Evolutionary conservation across 2,888 invertebrate genomes (phyloP).

Genomic region (Caenorhabditis japonica): DNA sequence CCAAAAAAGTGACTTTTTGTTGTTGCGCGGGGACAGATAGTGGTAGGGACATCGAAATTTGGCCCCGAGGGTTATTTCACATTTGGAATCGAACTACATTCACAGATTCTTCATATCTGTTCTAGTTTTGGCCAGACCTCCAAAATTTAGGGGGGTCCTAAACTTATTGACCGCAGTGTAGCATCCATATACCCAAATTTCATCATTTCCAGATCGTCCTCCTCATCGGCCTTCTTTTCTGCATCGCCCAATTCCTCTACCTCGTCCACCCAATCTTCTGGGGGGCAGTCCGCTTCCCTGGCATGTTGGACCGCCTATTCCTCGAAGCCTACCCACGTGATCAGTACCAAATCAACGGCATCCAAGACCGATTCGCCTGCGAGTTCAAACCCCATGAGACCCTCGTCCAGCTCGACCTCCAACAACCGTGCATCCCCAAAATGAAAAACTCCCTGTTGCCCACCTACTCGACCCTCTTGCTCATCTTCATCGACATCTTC

Average conservation of each 20-base stretch:
- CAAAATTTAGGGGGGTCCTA: too few species aligned
- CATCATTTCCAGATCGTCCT: slow-evolving; percentile 55
- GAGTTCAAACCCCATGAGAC: slow-evolving; percentile 65
- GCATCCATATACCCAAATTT: too few species aligned
- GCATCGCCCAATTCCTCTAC: slow-evolving; percentile 69
- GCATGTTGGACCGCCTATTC: slow-evolving; percentile 72
- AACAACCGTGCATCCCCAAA: slow-evolving; percentile 72
- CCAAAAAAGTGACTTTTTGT: too few species aligned
- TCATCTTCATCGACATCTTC: slow-evolving; percentile 71
- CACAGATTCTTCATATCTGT: too few species aligned
- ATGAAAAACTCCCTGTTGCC: slow-evolving; percentile 73
- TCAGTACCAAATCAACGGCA: slow-evolving; percentile 63
- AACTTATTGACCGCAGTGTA: too few species aligned
- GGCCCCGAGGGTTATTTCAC: too few species aligned
- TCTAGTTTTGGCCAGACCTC: too few species aligned
- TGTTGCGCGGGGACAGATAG: too few species aligned
- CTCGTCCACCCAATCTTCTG: slow-evolving; percentile 71
- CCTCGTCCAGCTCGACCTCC: slow-evolving; percentile 62
- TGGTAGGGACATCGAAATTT: too few species aligned
- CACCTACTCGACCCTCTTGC: slow-evolving; percentile 69
- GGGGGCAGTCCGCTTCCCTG: slow-evolving; percentile 69
- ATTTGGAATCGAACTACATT: too few species aligned
- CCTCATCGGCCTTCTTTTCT: slow-evolving; percentile 65
- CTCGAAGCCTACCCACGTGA: slow-evolving; percentile 67
- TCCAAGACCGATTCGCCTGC: slow-evolving; percentile 67